Conservation (phyloP, 2,113 vertebrate species). For the Xyliphius kryptos region DNA sequence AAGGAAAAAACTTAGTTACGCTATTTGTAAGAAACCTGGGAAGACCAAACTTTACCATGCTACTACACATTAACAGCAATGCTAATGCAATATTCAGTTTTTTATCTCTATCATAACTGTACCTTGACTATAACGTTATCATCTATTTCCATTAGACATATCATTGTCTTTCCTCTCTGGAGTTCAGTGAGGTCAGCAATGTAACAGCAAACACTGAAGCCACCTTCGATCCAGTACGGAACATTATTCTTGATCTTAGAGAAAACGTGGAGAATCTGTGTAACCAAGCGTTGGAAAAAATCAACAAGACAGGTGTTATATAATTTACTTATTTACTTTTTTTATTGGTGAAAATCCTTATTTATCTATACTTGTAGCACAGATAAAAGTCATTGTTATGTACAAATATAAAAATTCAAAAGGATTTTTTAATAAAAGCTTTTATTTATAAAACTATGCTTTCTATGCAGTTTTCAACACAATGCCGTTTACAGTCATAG, state of each 20-base stretch:
- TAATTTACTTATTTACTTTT: too few relatives aligned
- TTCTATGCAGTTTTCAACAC: conserved; percentile 57
- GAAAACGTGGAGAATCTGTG: conserved; percentile 62
- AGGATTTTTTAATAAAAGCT: neutral
- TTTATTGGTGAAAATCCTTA: too few relatives aligned
- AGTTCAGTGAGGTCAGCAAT: conserved; percentile 48
- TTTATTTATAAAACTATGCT: conserved; percentile 11
- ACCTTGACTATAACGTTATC: too few relatives aligned
- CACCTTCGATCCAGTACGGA: conserved; percentile 54
- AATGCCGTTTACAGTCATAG: conserved; percentile 51
- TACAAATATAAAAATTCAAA: too few relatives aligned
- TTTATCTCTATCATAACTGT: too few relatives aligned
- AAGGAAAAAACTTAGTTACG: too few relatives aligned
- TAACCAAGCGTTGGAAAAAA: conserved; percentile 62
- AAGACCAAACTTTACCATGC: too few relatives aligned
- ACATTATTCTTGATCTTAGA: conserved; percentile 52
- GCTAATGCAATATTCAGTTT: too few relatives aligned
- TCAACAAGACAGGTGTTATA: conserved; percentile 66
- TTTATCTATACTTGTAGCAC: too few relatives aligned
- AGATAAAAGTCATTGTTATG: too few relatives aligned
- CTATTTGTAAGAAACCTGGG: too few relatives aligned
- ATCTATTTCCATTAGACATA: conserved; percentile 42
- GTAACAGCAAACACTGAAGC: conserved; percentile 52
- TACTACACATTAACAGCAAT: too few relatives aligned
- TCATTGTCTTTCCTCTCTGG: conserved; percentile 54